Percentiles rank a stretch among this genome's conserved stretches.
Conservation (phyloP, 2,888 invertebrate species). For the Acanthoscelides obtectus region DNA sequence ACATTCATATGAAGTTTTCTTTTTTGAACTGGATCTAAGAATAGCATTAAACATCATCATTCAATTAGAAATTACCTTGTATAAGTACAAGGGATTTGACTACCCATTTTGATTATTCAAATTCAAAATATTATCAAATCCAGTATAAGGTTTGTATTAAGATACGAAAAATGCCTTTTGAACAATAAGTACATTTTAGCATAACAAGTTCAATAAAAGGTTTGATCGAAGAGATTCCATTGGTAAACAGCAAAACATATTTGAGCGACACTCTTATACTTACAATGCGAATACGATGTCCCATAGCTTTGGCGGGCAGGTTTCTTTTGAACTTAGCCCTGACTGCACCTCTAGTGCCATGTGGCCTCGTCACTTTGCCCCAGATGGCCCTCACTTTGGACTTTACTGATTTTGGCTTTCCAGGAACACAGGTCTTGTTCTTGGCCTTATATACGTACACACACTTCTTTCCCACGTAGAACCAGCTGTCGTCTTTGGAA, state of each 20-base stretch:
- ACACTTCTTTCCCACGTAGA: constrained; percentile 95
- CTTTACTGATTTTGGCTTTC: constrained; percentile 76
- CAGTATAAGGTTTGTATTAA: background rate
- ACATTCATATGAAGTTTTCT: too few relatives aligned
- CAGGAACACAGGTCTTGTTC: constrained; percentile 82
- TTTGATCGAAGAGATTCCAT: background rate
- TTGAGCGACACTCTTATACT: too few relatives aligned
- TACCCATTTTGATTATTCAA: too few relatives aligned
- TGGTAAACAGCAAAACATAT: constrained; percentile 1
- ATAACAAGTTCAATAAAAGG: background rate
- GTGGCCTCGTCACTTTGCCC: constrained; percentile 96
- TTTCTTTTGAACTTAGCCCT: constrained; percentile 96
- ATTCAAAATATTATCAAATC: background rate
- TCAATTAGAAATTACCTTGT: too few relatives aligned
- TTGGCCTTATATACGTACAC: constrained; percentile 96
- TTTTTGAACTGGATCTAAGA: too few relatives aligned
- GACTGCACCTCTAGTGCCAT: constrained; percentile 94
- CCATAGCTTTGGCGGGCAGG: constrained; percentile 97
- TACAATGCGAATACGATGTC: constrained; percentile 95
- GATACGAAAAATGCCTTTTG: background rate
- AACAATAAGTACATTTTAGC: background rate
- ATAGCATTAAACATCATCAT: too few relatives aligned
- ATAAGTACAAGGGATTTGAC: too few relatives aligned
- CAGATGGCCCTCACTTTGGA: constrained; percentile 93
- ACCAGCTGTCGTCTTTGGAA: constrained; percentile 73